A percentile compares a stretch with the other conserved stretches of the same genome.
phyloP scores from a whole-genome alignment of 2,113 vertebrate species.

The Glaucidium brasilianum region DNA sequence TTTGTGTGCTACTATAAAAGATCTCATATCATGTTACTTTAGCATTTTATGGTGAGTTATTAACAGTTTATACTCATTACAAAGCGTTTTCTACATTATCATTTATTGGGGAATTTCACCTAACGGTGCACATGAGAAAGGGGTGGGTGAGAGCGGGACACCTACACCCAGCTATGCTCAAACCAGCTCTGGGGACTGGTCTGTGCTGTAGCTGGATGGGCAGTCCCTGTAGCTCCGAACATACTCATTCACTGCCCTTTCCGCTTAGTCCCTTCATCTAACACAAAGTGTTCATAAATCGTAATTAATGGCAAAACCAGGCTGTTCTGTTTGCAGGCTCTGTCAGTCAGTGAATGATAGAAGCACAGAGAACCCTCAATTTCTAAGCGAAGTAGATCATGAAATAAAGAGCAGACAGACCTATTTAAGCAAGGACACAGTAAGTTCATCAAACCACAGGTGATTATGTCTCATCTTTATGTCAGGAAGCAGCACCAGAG shows the following conservation, averaged over 20 bases:
- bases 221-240: not conserved
- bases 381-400: not conserved
- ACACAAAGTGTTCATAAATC: not conserved
- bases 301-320: not conserved
- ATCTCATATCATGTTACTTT: not conserved
- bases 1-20: not conserved
- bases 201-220: not conserved
- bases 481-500: not conserved
- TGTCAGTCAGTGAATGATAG: not conserved
- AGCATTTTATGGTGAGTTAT: not conserved
- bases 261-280: not conserved
- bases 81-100: not conserved
- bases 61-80: not conserved
- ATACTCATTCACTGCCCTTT: not conserved
- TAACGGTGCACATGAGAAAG: not conserved
- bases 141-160: not conserved
- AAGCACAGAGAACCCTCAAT: not conserved
- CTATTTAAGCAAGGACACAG: not conserved
- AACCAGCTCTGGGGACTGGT: not conserved
- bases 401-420: not conserved
- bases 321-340: not conserved
- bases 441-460: not conserved
- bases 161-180: not conserved
- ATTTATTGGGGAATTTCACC: not conserved
- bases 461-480: not conserved